Percentiles rank a stretch among this genome's conserved stretches.
Conservation (phyloP, 1,140 invertebrate species). For the Drosophila subpulchrella region DNA sequence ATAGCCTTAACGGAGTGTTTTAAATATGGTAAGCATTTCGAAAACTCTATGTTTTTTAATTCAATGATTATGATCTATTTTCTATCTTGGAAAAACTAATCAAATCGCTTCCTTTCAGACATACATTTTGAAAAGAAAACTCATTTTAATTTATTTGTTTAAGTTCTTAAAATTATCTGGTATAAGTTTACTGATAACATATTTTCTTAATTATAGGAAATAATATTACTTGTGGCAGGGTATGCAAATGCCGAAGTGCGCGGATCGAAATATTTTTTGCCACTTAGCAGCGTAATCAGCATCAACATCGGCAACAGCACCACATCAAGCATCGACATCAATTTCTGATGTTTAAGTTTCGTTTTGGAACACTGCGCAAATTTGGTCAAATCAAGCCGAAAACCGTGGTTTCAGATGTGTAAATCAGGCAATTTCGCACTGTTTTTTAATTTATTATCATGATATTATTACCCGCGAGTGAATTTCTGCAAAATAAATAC, state of each 20-base stretch:
- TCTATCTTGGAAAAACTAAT: neutral
- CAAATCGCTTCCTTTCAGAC: neutral
- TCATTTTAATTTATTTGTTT: neutral
- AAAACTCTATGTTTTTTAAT: neutral
- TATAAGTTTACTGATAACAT: neutral
- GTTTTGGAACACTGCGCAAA: slow-evolving; percentile 41
- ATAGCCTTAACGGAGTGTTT: slow-evolving; percentile 3
- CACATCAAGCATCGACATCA: slow-evolving; percentile 44
- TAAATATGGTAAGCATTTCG: neutral
- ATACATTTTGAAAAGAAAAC: neutral
- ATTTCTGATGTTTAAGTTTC: slow-evolving; percentile 30
- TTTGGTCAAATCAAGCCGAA: slow-evolving; percentile 15
- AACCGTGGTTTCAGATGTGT: slow-evolving; percentile 15
- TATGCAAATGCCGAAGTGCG: slow-evolving; percentile 1
- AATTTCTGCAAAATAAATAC: too few relatives aligned
- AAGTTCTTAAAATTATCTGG: neutral
- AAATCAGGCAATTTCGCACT: neutral
- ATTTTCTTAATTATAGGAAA: neutral
- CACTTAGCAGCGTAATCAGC: slow-evolving; percentile 36
- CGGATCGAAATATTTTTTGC: slow-evolving; percentile 5
- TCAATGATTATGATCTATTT: neutral
- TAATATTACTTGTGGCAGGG: neutral
- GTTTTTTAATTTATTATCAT: slow-evolving; percentile 6
- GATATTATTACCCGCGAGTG: too few relatives aligned
- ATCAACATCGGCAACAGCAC: slow-evolving; percentile 20